These are phyloP conservation scores for Cebidichthys violaceus DNA, from an alignment of 2,113 vertebrate species.

Conservation along the genomic window DNA sequence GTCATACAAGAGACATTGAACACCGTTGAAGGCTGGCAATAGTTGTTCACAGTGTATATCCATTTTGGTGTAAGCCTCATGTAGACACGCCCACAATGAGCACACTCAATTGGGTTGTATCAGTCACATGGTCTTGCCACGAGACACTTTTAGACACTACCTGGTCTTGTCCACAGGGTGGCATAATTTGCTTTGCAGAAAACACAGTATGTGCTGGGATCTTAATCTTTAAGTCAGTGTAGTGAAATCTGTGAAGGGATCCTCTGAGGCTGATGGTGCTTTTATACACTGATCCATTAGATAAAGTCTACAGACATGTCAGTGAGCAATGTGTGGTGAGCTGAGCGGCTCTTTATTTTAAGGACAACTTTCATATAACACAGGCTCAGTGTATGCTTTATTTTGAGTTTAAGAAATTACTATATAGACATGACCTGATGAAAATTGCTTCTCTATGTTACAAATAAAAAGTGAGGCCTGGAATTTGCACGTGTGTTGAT, in stretches of 20 bases:
- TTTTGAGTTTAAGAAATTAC: not conserved
- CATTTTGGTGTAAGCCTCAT: not conserved
- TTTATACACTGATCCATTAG: not conserved
- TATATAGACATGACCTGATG: not conserved
- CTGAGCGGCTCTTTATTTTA: not conserved
- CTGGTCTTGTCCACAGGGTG: constrained; percentile 32
- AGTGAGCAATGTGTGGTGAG: not conserved
- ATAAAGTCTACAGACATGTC: not conserved
- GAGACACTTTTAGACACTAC: constrained; percentile 28
- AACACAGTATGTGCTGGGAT: not conserved
- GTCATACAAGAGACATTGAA: not conserved
- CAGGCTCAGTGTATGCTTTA: not conserved
- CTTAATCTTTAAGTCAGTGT: not conserved
- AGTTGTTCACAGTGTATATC: not conserved
- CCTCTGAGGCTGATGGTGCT: not conserved
- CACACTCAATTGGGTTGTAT: not conserved
- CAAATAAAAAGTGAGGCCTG: not conserved
- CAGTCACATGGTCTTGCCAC: constrained; percentile 31
- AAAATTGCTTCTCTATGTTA: not conserved
- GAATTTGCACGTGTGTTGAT: not conserved
- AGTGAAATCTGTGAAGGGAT: not conserved
- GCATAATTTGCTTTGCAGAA: constrained; percentile 36
- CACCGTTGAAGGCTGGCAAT: not conserved
- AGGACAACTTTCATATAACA: not conserved
- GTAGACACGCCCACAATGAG: not conserved